Evolutionary conservation across 1,140 invertebrate species (phyloP).

Genomic region (Drosophila mauritiana): DNA sequence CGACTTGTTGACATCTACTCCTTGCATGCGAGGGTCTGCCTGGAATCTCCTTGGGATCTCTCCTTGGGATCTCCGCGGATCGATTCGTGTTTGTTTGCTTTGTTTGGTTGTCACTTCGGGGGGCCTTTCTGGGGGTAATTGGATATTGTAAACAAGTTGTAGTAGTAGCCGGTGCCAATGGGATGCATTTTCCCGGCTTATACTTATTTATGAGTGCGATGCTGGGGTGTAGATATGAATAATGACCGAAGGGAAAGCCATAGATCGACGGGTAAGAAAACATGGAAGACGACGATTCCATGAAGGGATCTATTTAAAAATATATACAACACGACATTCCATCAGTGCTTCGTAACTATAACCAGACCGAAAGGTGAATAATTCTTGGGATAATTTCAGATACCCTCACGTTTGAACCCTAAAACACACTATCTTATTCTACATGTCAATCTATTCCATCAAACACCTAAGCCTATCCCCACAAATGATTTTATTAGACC

Average conservation of each 20-base stretch:
- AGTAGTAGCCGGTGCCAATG: conserved; percentile 48
- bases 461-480: conserved; percentile 4
- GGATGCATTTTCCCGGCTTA: conserved; percentile 23
- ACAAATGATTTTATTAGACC: conserved; percentile 45
- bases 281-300: too few species aligned
- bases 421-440: conserved; percentile 25
- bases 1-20: conserved; percentile 74
- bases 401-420: conserved; percentile 52
- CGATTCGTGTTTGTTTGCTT: conserved; percentile 47
- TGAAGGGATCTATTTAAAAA: too few species aligned
- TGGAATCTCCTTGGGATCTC: conserved; percentile 30
- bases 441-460: conserved; percentile 20
- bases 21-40: conserved; percentile 33
- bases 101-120: conserved; percentile 56
- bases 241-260: conserved; percentile 51
- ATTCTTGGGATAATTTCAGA: conserved; percentile 29
- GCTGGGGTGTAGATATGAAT: conserved; percentile 66
- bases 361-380: conserved; percentile 3
- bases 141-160: conserved; percentile 78
- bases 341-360: conserved; percentile 15
- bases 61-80: conserved; percentile 18
- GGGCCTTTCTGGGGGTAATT: conserved; percentile 68
- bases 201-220: conserved; percentile 55
- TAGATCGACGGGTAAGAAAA: conserved; percentile 43
- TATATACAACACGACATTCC: conserved; percentile 13